Evolutionary conservation across 2,113 vertebrate species (phyloP).

Genomic region (Menura novaehollandiae): DNA sequence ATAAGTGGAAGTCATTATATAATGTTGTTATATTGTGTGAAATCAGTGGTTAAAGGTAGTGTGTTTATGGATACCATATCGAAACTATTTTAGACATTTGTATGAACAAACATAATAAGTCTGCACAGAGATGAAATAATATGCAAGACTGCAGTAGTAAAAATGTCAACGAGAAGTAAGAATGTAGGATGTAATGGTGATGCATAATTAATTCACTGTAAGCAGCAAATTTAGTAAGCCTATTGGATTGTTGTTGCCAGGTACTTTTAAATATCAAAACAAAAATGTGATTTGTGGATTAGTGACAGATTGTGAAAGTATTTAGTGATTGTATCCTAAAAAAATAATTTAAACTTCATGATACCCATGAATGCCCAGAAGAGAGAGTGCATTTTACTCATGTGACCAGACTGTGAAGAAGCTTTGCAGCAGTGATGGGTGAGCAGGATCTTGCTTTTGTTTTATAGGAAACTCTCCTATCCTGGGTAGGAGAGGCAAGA

Average conservation of each 20-base stretch:
- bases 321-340: neutral
- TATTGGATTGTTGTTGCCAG: neutral
- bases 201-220: neutral
- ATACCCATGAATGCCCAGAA: neutral
- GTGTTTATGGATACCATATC: neutral
- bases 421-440: neutral
- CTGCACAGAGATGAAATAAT: neutral
- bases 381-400: neutral
- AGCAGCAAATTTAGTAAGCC: neutral
- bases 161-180: neutral
- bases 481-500: neutral
- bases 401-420: neutral
- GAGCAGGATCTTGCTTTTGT: neutral
- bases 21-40: neutral
- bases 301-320: neutral
- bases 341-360: neutral
- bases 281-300: neutral
- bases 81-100: neutral
- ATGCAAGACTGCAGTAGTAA: neutral
- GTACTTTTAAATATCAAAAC: neutral
- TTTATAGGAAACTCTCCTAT: neutral
- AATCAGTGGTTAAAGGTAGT: neutral
- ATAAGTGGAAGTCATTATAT: neutral
- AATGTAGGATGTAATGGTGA: neutral
- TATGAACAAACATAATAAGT: neutral